Conservation (phyloP, 2,888 invertebrate genomes). For the Oasisia sp. region DNA sequence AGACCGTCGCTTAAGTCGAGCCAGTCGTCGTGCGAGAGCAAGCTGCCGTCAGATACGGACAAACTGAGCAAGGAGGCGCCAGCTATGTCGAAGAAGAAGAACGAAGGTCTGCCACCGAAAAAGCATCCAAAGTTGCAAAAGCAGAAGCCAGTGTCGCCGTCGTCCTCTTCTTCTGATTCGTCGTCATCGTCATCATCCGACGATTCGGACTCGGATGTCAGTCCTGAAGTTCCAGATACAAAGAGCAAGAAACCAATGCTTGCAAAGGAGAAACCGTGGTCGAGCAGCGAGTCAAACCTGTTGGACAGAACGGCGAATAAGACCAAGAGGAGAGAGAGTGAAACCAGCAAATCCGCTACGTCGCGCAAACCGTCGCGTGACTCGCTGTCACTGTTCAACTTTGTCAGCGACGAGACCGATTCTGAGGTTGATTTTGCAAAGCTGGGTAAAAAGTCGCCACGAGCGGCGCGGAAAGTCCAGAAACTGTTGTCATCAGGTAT, state of each 20-base stretch:
- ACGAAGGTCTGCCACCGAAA: neutral
- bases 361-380: neutral
- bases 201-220: neutral
- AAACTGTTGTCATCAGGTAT: neutral
- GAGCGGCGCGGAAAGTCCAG: neutral
- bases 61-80: neutral
- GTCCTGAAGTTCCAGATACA: neutral
- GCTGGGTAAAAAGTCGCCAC: constrained; percentile 2
- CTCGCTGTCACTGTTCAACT: neutral
- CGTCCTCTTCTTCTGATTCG: neutral
- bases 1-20: neutral
- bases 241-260: neutral
- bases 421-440: neutral
- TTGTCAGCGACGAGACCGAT: neutral
- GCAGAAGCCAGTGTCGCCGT: neutral
- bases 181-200: neutral
- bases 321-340: neutral
- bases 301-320: neutral
- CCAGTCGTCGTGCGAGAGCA: neutral
- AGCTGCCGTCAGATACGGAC: neutral
- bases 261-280: neutral
- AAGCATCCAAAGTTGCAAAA: neutral
- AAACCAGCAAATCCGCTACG: neutral
- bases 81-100: neutral
- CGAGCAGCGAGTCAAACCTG: neutral